phyloP scores from a whole-genome alignment of 2,888 invertebrate genomes.

The Caenorhabditis sp. region DNA sequence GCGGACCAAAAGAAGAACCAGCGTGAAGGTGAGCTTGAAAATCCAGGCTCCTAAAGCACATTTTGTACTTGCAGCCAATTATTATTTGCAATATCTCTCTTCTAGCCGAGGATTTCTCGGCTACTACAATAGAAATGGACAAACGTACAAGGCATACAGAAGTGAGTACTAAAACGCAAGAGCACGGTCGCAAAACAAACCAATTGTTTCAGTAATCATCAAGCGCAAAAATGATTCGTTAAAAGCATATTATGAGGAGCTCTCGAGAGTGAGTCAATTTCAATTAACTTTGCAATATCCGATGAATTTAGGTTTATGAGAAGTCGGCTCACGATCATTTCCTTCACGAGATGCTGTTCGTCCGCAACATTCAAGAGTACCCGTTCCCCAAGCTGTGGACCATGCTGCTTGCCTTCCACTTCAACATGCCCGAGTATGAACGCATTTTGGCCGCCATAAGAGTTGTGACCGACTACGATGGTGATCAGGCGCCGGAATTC shows the following conservation, averaged over 20 bases:
- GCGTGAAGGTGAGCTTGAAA: neutral
- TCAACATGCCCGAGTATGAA: constrained; percentile 32
- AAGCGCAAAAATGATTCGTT: constrained; percentile 3
- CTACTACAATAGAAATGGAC: constrained; percentile 7
- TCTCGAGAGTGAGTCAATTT: constrained; percentile 1
- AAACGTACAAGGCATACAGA: constrained; percentile 1
- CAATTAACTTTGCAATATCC: neutral
- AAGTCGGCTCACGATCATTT: constrained; percentile 33
- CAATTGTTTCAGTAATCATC: constrained; percentile 21
- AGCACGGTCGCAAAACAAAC: neutral
- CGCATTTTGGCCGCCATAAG: constrained; percentile 33
- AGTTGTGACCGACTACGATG: constrained; percentile 36
- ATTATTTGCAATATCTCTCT: constrained; percentile 4
- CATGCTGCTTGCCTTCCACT: constrained; percentile 16
- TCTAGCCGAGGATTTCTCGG: neutral
- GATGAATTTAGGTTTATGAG: constrained; percentile 10
- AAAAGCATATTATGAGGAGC: constrained; percentile 13
- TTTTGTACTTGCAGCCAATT: neutral
- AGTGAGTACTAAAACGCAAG: neutral
- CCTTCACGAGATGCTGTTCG: constrained; percentile 28
- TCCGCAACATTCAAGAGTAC: constrained; percentile 21
- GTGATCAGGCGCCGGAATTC: constrained; percentile 33
- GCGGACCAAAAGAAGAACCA: constrained; percentile 17
- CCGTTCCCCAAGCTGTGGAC: constrained; percentile 30
- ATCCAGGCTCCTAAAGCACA: neutral